Evolutionary conservation across 2,113 vertebrate species (phyloP).

Genomic region (Megaptera novaeangliae): DNA sequence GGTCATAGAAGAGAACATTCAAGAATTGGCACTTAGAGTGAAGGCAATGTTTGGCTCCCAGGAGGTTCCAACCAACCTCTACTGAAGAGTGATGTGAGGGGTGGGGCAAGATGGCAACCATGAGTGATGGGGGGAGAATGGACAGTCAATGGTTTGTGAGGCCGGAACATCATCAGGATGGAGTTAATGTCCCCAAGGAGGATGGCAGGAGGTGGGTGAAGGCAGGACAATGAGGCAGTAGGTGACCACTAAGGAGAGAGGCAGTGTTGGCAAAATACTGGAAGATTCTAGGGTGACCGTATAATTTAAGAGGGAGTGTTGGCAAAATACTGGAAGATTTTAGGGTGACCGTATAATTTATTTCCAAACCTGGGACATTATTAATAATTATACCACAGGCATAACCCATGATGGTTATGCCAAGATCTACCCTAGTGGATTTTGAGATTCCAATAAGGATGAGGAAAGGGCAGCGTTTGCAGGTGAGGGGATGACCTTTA

Average conservation of each 20-base stretch:
- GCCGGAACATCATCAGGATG: not conserved
- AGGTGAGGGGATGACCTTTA: not conserved
- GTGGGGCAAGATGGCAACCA: not conserved
- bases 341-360: not conserved
- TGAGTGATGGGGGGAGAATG: not conserved
- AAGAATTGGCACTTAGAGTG: not conserved
- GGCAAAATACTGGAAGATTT: not conserved
- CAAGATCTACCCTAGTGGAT: not conserved
- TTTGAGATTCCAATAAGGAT: not conserved
- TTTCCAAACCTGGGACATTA: conserved; percentile 7
- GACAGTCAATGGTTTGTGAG: not conserved
- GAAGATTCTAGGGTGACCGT: not conserved
- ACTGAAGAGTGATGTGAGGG: not conserved
- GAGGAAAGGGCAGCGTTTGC: not conserved
- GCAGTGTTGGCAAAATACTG: not conserved
- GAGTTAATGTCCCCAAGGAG: not conserved
- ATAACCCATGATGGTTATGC: not conserved
- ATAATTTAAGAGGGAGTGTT: not conserved
- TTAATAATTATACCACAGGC: not conserved
- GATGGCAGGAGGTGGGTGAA: not conserved
- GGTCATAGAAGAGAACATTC: not conserved
- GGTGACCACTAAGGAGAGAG: not conserved
- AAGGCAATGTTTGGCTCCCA: not conserved
- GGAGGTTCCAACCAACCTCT: not conserved
- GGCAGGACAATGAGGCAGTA: not conserved